phyloP scores from a whole-genome alignment of 37 sponge, comb jelly and placozoan genomes.

The Agelas oroides region DNA sequence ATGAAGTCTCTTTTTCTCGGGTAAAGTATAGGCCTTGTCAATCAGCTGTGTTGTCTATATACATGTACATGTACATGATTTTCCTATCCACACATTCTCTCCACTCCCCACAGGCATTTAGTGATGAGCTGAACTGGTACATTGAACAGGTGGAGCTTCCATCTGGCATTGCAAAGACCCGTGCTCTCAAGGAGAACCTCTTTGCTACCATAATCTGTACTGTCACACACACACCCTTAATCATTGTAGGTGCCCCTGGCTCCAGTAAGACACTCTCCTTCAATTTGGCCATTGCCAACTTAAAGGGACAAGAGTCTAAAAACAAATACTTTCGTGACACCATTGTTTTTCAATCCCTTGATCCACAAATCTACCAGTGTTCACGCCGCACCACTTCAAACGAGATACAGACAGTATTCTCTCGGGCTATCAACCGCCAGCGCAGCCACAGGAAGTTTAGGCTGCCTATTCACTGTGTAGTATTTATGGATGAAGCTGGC shows the following conservation, averaged over 20 bases:
- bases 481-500: constrained; percentile 95
- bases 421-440: constrained; percentile 76
- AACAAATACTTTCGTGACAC: constrained; percentile 39
- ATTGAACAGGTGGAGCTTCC: constrained; percentile 51
- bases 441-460: constrained; percentile 12
- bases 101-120: constrained; percentile 4
- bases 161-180: constrained; percentile 81
- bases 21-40: too few relatives aligned
- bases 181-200: constrained; percentile 88
- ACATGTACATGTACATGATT: too few relatives aligned
- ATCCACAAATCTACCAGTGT: constrained; percentile 88
- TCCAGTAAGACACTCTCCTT: constrained; percentile 89
- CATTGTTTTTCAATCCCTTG: constrained; percentile 57
- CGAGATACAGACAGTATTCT: constrained; percentile 82
- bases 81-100: too few relatives aligned
- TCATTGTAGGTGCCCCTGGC: constrained; percentile 89
- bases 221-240: constrained; percentile 75
- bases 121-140: constrained; percentile 65
- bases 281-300: constrained; percentile 69
- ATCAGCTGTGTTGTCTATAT: too few relatives aligned
- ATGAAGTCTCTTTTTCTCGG: constrained; percentile 33
- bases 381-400: constrained; percentile 83
- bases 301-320: constrained; percentile 80
- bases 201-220: constrained; percentile 82
- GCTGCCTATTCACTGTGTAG: constrained; percentile 69